Evolutionary conservation across 2,797 vertebrate species (phyloP).

Genomic region (Leucoraja ocellata): DNA sequence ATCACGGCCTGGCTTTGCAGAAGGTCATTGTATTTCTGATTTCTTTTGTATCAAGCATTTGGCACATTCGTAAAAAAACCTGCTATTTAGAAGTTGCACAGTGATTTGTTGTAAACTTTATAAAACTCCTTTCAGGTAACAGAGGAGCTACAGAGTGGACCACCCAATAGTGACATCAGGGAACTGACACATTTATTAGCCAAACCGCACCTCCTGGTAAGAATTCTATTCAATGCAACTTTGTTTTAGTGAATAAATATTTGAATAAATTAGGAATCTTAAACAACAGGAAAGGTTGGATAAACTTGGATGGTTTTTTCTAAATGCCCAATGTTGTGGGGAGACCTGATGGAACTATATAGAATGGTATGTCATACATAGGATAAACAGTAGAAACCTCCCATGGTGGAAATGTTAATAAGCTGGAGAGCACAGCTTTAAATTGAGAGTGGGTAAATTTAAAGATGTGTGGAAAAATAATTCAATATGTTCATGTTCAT

Average conservation of each 20-base stretch:
- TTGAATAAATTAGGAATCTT: neutral
- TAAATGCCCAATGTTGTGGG: too few species aligned
- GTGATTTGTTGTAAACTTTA: neutral
- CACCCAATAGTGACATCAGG: slow-evolving; percentile 69
- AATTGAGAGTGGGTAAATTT: too few species aligned
- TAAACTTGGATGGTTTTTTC: too few species aligned
- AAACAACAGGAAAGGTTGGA: too few species aligned
- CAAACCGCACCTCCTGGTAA: slow-evolving; percentile 83
- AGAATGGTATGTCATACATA: too few species aligned
- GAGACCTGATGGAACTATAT: too few species aligned
- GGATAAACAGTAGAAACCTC: too few species aligned
- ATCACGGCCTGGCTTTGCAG: neutral
- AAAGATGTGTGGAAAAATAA: too few species aligned
- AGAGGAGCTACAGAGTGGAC: slow-evolving; percentile 77
- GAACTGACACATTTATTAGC: slow-evolving; percentile 79
- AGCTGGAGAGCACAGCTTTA: too few species aligned
- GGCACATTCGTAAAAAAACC: neutral
- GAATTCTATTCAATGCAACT: neutral
- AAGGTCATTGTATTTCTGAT: neutral
- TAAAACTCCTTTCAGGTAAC: slow-evolving; percentile 64
- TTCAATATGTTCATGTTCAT: too few species aligned
- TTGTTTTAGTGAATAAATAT: neutral
- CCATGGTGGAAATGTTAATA: too few species aligned
- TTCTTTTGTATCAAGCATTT: neutral
- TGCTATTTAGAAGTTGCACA: too few species aligned